phyloP scores from a whole-genome alignment of 2,888 invertebrate genomes.

The Sarcophaga carnaria region DNA sequence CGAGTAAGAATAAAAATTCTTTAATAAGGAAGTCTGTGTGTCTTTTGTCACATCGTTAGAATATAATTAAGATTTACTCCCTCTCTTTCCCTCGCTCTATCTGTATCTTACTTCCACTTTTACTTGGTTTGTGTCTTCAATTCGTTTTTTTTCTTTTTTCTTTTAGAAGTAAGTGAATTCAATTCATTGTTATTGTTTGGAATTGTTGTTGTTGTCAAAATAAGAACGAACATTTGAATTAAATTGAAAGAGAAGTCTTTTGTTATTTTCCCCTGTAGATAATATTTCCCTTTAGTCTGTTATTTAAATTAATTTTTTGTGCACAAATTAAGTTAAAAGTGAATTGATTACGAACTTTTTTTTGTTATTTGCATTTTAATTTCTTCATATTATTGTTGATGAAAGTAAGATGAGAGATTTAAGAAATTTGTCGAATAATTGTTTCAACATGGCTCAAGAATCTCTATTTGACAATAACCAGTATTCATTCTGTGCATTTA shows the following conservation, averaged over 20 bases:
- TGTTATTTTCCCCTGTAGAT: background rate
- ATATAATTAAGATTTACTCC: constrained; percentile 8
- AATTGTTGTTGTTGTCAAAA: background rate
- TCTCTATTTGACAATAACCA: too few relatives aligned
- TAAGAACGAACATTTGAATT: background rate
- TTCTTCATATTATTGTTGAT: too few relatives aligned
- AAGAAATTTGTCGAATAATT: too few relatives aligned
- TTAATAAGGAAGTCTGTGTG: too few relatives aligned
- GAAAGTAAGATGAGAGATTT: too few relatives aligned
- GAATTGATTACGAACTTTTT: background rate
- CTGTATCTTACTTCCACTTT: background rate
- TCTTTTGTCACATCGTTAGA: constrained; percentile 34
- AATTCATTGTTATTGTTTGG: constrained; percentile 11
- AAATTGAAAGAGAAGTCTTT: constrained; percentile 18
- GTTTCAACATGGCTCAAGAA: too few relatives aligned
- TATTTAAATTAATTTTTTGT: constrained; percentile 19
- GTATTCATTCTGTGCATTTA: too few relatives aligned
- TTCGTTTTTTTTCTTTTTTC: background rate
- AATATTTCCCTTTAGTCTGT: background rate
- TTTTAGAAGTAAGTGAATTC: background rate
- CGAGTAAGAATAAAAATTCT: background rate
- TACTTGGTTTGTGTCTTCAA: too few relatives aligned
- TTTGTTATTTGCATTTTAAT: too few relatives aligned
- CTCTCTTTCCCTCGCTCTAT: background rate
- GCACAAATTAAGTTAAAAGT: background rate